These are phyloP conservation scores for Illadopsis cleaveri DNA, from an alignment of 2,113 vertebrate genomes.

Conservation along the genomic window DNA sequence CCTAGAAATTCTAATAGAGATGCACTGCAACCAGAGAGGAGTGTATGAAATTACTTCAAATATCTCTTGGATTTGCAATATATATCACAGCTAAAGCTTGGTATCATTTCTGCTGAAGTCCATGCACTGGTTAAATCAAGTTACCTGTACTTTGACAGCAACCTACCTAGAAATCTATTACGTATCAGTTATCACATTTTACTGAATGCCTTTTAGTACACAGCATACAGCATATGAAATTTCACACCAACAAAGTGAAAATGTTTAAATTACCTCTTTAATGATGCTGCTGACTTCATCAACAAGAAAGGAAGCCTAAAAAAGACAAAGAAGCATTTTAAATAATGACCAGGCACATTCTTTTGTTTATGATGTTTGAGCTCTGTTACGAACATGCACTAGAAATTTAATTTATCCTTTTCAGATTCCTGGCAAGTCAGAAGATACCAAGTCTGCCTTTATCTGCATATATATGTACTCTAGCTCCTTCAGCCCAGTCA, in stretches of 20 bases:
- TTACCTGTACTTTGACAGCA: neutral
- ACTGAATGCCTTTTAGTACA: neutral
- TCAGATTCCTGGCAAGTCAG: neutral
- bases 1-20: neutral
- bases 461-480: neutral
- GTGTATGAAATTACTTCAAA: neutral
- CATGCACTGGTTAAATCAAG: neutral
- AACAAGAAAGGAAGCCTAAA: slow-evolving; percentile 84
- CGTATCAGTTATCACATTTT: neutral
- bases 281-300: slow-evolving; percentile 93
- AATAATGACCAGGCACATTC: neutral
- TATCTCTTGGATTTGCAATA: neutral
- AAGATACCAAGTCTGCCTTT: neutral
- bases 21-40: neutral
- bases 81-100: neutral
- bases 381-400: neutral
- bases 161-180: neutral
- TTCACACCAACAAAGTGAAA: neutral
- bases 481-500: neutral
- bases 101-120: neutral
- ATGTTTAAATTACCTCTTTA: slow-evolving; percentile 82
- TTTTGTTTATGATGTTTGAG: neutral
- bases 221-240: neutral
- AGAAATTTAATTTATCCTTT: neutral
- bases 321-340: neutral